These are phyloP conservation scores for Agrochola lota DNA, from an alignment of 2,888 invertebrate genomes.

Conservation along the genomic window DNA sequence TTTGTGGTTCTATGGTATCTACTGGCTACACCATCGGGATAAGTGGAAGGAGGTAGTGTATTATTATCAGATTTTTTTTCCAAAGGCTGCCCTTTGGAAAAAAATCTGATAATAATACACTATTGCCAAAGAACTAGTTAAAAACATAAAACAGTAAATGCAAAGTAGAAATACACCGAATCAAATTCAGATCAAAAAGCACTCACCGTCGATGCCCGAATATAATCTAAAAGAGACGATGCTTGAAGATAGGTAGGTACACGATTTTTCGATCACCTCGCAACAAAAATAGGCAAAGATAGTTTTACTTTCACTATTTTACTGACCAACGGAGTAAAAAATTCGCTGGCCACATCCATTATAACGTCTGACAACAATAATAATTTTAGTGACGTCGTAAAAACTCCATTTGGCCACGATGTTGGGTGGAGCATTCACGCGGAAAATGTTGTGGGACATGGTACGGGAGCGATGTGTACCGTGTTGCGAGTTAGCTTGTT, in stretches of 20 bases:
- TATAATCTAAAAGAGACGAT: background rate
- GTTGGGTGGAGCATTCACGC: slow-evolving; percentile 63
- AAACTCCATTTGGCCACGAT: slow-evolving; percentile 68
- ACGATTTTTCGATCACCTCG: slow-evolving; percentile 11
- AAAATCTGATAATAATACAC: background rate
- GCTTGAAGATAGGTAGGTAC: slow-evolving; percentile 6
- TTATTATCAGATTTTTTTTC: too few relatives aligned
- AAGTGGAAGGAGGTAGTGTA: too few relatives aligned
- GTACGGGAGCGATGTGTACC: slow-evolving; percentile 23
- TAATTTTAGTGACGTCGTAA: slow-evolving; percentile 68
- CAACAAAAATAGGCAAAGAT: slow-evolving; percentile 10
- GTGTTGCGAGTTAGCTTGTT: slow-evolving; percentile 22
- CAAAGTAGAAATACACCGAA: background rate
- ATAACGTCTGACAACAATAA: slow-evolving; percentile 66
- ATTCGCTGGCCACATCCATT: slow-evolving; percentile 63
- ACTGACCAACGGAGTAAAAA: slow-evolving; percentile 65
- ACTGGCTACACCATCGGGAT: background rate
- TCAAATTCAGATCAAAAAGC: slow-evolving; percentile 20
- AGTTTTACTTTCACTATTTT: slow-evolving; percentile 57
- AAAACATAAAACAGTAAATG: background rate
- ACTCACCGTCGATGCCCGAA: background rate
- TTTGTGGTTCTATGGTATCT: background rate
- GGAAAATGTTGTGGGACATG: slow-evolving; percentile 55
- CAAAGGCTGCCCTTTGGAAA: background rate
- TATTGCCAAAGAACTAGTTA: too few relatives aligned